Base-by-base conservation (phyloP, 2,797 vertebrate genomes). In the Eospalax fontanierii region DNA sequence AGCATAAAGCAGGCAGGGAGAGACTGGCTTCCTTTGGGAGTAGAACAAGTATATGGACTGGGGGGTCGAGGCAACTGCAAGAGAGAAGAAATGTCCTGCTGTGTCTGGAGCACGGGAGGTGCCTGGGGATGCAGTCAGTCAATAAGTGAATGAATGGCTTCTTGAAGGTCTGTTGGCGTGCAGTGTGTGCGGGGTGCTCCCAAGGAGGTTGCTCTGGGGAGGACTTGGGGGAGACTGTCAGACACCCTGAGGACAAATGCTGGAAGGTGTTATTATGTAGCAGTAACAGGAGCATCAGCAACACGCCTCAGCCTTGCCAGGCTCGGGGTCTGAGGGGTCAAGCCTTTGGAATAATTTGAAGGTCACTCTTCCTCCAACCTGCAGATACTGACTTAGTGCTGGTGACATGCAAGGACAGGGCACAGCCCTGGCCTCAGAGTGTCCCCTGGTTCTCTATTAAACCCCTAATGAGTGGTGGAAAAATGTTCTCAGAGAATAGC, bases 81-180 rank as follows among this genome's bases (percentile, higher is more conserved):
- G 7, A 61, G 59, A 59, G 24, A 65, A 68, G 65, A 65, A 74
- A 38, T 43, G 66, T 61, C 75, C 71, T 78, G 16, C 74, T 5
- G 0, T 65, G 28, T 80, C 54, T 22, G 54, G 46, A 3, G 0
- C n/a, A 3, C 0, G 12, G 50, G 22, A 3, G 63, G 54, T 65
- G 14, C 50, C 59, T 30, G 22, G 10, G 86, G 46, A 12, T 1
- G 26, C 40, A 71, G 18, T 22, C 19, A 65, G 63, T 28, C 10
- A 10, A 30, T 28, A 26, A 18, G 3, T 14, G 81, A 30, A 28
- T 80, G 35, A 11, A 21, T 16, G 50, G 11, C n/a, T 87, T 81
- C 73, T 46, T 19, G 46, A 19, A 92, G 46, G 73, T 14, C 38
- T 1, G 38, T 3, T 46, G 24, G 54, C 26, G 33, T 19, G 16